Conservation (phyloP, 1,140 invertebrate genomes). For the Caligus rogercresseyi region DNA sequence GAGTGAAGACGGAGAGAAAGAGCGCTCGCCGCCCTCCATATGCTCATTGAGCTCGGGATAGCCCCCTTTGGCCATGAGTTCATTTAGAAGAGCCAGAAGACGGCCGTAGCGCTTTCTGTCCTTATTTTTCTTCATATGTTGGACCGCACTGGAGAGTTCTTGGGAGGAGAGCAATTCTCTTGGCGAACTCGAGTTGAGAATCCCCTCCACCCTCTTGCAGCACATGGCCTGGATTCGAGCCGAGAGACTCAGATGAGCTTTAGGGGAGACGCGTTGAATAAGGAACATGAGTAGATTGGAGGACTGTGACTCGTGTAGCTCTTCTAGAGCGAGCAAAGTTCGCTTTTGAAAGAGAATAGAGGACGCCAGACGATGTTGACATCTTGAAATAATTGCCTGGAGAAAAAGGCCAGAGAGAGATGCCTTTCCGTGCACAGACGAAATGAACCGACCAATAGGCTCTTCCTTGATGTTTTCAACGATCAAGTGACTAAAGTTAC, state of each 20-base stretch:
- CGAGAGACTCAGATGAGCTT: not conserved
- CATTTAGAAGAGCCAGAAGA: slow-evolving; percentile 8
- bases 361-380: too few relatives aligned
- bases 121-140: not conserved
- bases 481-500: not conserved
- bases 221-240: not conserved
- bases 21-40: slow-evolving; percentile 8
- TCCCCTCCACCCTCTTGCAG: not conserved
- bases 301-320: not conserved
- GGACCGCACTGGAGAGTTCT: not conserved
- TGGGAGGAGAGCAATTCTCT: not conserved
- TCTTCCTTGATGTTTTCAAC: not conserved
- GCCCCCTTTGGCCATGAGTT: not conserved
- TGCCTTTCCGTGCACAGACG: slow-evolving; percentile 1
- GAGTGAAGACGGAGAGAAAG: slow-evolving; percentile 4
- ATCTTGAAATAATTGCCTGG: slow-evolving; percentile 5
- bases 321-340: slow-evolving; percentile 1
- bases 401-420: slow-evolving; percentile 2
- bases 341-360: not conserved
- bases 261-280: not conserved
- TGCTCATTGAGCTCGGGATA: not conserved
- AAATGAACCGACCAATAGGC: not conserved
- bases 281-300: slow-evolving; percentile 7
- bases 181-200: not conserved
- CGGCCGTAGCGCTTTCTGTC: not conserved